phyloP scores from a whole-genome alignment of 1,140 invertebrate species.

The Mactra quadrangularis region DNA sequence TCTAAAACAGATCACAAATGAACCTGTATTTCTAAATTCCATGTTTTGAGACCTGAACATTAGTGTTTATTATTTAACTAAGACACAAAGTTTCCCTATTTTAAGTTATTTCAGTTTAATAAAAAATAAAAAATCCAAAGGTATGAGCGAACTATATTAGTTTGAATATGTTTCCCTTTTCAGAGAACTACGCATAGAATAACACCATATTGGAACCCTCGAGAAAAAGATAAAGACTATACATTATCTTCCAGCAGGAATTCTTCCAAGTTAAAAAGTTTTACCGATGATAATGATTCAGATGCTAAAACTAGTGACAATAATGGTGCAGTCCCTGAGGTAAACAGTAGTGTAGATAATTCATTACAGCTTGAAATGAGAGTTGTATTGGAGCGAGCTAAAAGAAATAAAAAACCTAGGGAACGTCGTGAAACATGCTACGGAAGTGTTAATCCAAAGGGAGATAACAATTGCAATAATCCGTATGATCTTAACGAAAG shows the following conservation, averaged over 20 bases:
- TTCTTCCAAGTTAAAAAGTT: not conserved
- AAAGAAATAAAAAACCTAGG: not conserved
- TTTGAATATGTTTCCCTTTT: too few relatives aligned
- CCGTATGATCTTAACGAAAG: conserved; percentile 22
- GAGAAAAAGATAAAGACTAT: conserved; percentile 45
- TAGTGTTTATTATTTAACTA: too few relatives aligned
- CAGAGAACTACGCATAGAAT: conserved; percentile 21
- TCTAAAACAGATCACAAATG: too few relatives aligned
- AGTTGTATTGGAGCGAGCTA: conserved; percentile 15
- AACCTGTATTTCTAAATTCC: too few relatives aligned
- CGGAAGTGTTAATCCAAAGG: not conserved
- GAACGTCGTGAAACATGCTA: conserved; percentile 6
- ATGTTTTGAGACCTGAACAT: too few relatives aligned
- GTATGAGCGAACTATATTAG: too few relatives aligned
- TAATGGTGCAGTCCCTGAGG: not conserved
- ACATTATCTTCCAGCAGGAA: conserved; percentile 20
- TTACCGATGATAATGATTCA: not conserved
- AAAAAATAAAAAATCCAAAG: too few relatives aligned
- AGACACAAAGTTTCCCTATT: too few relatives aligned
- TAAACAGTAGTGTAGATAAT: conserved; percentile 6
- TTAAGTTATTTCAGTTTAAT: too few relatives aligned
- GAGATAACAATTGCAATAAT: not conserved
- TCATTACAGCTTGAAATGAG: conserved; percentile 6
- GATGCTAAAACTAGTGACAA: not conserved
- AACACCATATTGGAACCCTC: conserved; percentile 41